Conservation (phyloP, 2,888 invertebrate species). For the Euzetes globulus region DNA sequence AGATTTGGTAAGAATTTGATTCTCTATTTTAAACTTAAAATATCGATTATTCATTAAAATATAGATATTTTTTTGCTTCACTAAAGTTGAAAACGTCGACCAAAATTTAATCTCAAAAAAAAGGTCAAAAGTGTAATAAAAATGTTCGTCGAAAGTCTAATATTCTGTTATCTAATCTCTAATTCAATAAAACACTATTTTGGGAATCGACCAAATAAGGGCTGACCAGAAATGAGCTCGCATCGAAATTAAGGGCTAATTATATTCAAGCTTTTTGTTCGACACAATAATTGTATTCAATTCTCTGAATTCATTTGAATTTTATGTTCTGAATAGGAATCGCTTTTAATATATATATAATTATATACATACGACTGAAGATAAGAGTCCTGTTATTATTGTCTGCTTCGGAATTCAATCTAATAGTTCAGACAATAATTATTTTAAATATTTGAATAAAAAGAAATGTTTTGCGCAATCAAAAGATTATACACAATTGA, state of each 20-base stretch:
- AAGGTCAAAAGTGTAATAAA: neutral
- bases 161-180: neutral
- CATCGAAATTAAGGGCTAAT: neutral
- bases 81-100: neutral
- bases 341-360: neutral
- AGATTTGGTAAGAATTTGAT: neutral
- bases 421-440: too few species aligned
- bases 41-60: constrained; percentile 2
- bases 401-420: neutral
- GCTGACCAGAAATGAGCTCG: neutral
- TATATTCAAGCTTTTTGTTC: neutral
- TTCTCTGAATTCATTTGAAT: neutral
- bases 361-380: neutral
- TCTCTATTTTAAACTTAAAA: neutral
- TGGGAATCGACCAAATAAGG: neutral
- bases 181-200: neutral
- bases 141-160: neutral
- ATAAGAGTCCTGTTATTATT: neutral
- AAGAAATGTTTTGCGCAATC: neutral
- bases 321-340: neutral
- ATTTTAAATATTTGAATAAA: neutral
- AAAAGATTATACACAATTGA: neutral
- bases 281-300: neutral
- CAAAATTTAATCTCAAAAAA: constrained; percentile 1
- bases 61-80: neutral